Evolutionary conservation across 2,888 invertebrate genomes (phyloP), one percentile per base, ranked within the genome.

Genomic region (Kryphioiulus occultus): DNA sequence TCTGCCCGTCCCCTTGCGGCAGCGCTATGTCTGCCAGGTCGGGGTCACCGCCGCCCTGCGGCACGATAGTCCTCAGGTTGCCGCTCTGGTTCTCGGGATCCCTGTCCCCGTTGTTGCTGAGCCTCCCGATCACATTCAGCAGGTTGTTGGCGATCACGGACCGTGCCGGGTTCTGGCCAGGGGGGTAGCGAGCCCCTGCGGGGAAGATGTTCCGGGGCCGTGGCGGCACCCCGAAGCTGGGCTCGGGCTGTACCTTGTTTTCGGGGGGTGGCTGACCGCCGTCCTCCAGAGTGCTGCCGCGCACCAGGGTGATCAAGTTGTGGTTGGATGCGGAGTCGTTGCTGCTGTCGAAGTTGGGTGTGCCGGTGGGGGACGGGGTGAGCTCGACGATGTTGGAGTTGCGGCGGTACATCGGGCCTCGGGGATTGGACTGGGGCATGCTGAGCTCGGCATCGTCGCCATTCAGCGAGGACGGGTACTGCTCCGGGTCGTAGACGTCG

Each of bases 311-410:
- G 78, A 78, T 78, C 78, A 78, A 17, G 78, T 78, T 39, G n/a
- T 85, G n/a, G 35, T 86, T 86, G 12, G 17, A 19, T 5, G 19
- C n/a, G 22, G 86, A 19, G 22, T 68, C 68, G 17, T 53, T n/a
- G 32, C 68, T 22, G 22, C 22, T 17, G 17, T 53, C 86, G 26
- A 68, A 53, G 30, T 35, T 19, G n/a, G 53, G 59, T 9, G n/a
- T 83, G n/a, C 44, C 44, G 0, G 82, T 83, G 17, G 86, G 88
- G 19, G 88, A 88, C 17, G 88, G 88, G 15, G 86, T 88, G n/a
- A 88, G 32, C 78, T 88, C 86, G 15, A 88, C 88, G 10, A 88
- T 86, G 84, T 88, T 88, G 10, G 88, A 85, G 82, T 88, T 88
- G 22, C 88, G 86, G 12, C 78, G 9, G 32, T 86, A 53, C 5